Conservation (phyloP, 2,113 vertebrate species). For the Poeciliopsis occidentalis region DNA sequence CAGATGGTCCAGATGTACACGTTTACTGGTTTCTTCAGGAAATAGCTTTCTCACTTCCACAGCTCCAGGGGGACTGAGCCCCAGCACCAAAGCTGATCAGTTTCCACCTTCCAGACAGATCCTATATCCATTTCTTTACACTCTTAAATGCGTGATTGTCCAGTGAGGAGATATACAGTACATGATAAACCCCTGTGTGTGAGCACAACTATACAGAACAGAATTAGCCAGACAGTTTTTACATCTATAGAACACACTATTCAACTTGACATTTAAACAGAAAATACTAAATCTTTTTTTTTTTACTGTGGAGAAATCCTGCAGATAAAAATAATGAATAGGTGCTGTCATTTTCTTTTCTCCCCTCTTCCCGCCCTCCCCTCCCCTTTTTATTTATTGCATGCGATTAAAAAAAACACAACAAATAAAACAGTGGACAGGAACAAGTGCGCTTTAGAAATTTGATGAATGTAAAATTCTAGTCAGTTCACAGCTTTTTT, state of each 20-base stretch:
- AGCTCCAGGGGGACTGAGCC: conserved; percentile 61
- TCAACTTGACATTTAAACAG: conserved; percentile 76
- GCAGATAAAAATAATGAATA: conserved; percentile 74
- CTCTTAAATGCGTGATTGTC: conserved; percentile 75
- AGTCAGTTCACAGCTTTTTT: conserved; percentile 78
- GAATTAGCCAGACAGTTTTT: conserved; percentile 78
- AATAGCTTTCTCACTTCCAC: conserved; percentile 52
- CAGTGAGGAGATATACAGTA: conserved; percentile 80
- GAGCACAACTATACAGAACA: conserved; percentile 77
- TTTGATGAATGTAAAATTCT: conserved; percentile 67
- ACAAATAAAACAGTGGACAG: conserved; percentile 75
- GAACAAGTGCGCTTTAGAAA: conserved; percentile 71
- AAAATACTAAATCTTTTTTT: conserved; percentile 74
- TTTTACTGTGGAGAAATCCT: conserved; percentile 70
- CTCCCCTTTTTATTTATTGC: conserved; percentile 76
- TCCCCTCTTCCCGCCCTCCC: conserved; percentile 24
- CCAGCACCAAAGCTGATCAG: conserved; percentile 58
- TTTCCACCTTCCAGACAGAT: conserved; percentile 46
- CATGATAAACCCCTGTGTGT: conserved; percentile 80
- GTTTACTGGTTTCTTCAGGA: conserved; percentile 49
- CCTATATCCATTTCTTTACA: conserved; percentile 68
- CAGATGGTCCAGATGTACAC: conserved; percentile 38
- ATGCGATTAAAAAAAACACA: conserved; percentile 78
- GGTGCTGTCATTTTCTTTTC: conserved; percentile 50
- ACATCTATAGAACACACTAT: conserved; percentile 80